Percentiles rank a stretch among this genome's conserved stretches.
Evolutionary conservation across 2,113 vertebrate species (phyloP).

Genomic region (Chrysochloris asiatica): DNA sequence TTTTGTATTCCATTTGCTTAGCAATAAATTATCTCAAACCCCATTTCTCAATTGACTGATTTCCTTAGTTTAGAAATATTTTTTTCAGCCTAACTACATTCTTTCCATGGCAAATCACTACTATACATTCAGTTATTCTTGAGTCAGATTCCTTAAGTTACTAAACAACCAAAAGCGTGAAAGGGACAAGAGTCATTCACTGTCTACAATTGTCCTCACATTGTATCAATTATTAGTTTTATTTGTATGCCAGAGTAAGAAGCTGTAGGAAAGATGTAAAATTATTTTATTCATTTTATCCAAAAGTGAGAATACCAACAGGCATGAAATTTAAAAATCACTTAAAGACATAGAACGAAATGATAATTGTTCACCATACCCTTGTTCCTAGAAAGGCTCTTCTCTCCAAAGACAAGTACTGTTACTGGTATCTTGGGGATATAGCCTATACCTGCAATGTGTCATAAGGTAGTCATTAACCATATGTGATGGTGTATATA

Average conservation of each 20-base stretch:
- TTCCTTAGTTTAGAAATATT: background rate
- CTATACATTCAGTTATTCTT: background rate
- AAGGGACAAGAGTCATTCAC: background rate
- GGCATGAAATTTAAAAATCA: background rate
- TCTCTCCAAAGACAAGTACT: background rate
- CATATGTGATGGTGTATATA: fast-evolving
- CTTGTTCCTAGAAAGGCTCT: background rate
- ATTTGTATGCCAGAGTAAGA: background rate
- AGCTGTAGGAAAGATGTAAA: slow-evolving; percentile 34
- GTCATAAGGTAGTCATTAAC: background rate
- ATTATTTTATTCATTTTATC: background rate
- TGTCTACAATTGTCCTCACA: background rate
- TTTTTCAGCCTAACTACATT: background rate
- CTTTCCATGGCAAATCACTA: background rate
- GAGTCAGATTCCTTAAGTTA: slow-evolving; percentile 1
- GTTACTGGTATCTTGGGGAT: background rate
- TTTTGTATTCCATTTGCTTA: background rate
- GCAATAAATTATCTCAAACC: background rate
- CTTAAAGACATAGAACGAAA: background rate
- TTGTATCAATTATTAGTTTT: slow-evolving; percentile 40
- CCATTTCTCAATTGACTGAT: background rate
- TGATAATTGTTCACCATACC: background rate
- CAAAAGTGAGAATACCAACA: background rate
- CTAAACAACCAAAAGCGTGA: background rate
- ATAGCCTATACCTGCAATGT: background rate